phyloP scores from a whole-genome alignment of 2,888 invertebrate genomes.

The Isotomurus palustris region DNA sequence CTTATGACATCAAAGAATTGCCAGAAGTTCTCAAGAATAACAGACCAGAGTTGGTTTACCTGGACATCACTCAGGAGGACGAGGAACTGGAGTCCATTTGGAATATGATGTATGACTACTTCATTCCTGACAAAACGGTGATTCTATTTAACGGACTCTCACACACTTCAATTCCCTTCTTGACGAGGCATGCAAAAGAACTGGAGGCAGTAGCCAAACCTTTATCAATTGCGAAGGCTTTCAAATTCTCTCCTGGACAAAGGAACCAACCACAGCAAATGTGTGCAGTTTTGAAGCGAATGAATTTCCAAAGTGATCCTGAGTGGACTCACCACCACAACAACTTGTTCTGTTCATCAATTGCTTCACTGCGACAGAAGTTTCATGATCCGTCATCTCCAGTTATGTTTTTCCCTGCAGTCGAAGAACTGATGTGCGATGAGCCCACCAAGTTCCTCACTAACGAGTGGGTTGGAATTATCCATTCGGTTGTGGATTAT shows the following conservation, averaged over 20 bases:
- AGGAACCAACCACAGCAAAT: conserved; percentile 1
- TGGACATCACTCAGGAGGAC: conserved; percentile 32
- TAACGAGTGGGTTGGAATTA: conserved; percentile 31
- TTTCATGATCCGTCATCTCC: conserved; percentile 12
- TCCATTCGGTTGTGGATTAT: conserved; percentile 25
- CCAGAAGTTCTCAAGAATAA: conserved; percentile 20
- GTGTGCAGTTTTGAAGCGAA: not conserved
- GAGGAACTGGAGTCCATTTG: conserved; percentile 27
- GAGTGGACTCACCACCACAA: conserved; percentile 30
- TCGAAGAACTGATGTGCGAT: conserved; percentile 29
- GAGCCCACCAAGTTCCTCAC: conserved; percentile 14
- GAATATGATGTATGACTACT: conserved; percentile 15
- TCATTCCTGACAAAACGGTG: conserved; percentile 24
- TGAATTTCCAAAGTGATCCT: conserved; percentile 22
- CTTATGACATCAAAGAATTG: conserved; percentile 23
- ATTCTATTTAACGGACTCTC: conserved; percentile 28
- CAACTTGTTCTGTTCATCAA: conserved; percentile 23
- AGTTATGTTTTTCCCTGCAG: conserved; percentile 27
- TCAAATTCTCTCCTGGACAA: conserved; percentile 6
- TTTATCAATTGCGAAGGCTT: conserved; percentile 28
- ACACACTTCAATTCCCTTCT: conserved; percentile 21
- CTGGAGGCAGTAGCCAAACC: conserved; percentile 24
- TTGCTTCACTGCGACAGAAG: conserved; percentile 9
- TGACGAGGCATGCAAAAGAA: conserved; percentile 19
- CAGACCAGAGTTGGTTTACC: conserved; percentile 21